Evolutionary conservation across 2,888 invertebrate genomes (phyloP).

Genomic region (Eudemis profundana): DNA sequence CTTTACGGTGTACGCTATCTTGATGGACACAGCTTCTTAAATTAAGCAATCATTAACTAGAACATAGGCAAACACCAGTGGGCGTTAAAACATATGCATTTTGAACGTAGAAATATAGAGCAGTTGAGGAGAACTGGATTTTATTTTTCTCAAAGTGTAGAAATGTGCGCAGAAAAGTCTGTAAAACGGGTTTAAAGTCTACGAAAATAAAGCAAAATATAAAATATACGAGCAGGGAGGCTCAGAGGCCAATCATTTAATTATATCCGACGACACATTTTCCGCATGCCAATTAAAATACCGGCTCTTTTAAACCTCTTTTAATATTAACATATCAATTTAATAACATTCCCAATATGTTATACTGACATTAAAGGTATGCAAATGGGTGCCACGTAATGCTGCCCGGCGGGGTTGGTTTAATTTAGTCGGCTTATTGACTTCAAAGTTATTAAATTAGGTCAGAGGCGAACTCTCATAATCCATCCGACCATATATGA

Average conservation of each 20-base stretch:
- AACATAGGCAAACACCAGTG: too few relatives aligned
- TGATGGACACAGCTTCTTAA: too few relatives aligned
- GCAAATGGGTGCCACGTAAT: slow-evolving; percentile 44
- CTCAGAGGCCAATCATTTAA: neutral
- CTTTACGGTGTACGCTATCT: too few relatives aligned
- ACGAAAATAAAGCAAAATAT: neutral
- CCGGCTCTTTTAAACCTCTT: slow-evolving; percentile 3
- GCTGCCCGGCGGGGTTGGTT: slow-evolving; percentile 54
- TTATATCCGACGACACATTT: neutral
- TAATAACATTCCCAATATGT: slow-evolving; percentile 18
- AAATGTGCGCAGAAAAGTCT: neutral
- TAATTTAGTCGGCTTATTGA: slow-evolving; percentile 62
- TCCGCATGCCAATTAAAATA: slow-evolving; percentile 8
- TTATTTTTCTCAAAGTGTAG: too few relatives aligned
- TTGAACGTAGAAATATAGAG: too few relatives aligned
- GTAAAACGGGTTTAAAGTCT: too few relatives aligned
- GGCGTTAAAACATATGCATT: too few relatives aligned
- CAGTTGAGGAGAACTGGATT: too few relatives aligned
- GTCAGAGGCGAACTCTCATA: slow-evolving; percentile 51
- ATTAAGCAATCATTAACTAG: too few relatives aligned
- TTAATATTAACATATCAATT: slow-evolving; percentile 25
- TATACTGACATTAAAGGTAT: slow-evolving; percentile 29
- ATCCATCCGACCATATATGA: slow-evolving; percentile 51
- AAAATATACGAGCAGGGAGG: neutral
- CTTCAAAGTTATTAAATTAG: slow-evolving; percentile 58